Conservation (phyloP, 1,140 invertebrate species). For the Trachelipus rathkii region DNA sequence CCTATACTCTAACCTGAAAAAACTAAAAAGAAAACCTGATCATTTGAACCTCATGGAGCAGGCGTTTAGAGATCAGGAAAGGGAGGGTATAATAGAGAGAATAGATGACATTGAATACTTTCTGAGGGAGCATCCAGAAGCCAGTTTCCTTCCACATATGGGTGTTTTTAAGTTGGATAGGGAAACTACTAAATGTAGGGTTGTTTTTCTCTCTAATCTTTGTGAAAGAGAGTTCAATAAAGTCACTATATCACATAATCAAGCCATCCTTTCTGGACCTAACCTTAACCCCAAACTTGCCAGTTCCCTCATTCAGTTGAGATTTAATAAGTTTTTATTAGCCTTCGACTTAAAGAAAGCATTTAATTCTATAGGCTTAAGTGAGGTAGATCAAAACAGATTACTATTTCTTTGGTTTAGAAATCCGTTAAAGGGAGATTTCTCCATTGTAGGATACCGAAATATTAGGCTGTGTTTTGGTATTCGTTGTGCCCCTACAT, state of each 20-base stretch:
- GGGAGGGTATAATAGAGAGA: constrained; percentile 14
- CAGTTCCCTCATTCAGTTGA: not conserved
- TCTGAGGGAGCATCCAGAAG: constrained; percentile 5
- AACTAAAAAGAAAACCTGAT: not conserved
- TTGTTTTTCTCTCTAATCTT: constrained; percentile 20
- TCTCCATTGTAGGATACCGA: constrained; percentile 8
- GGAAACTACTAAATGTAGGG: constrained; percentile 24
- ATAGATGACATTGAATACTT: constrained; percentile 2
- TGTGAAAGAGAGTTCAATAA: not conserved
- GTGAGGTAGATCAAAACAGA: constrained; percentile 13
- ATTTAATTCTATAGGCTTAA: constrained; percentile 4
- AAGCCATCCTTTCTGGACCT: not conserved
- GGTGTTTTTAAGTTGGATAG: not conserved
- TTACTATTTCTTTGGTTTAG: constrained; percentile 21
- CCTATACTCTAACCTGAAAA: not conserved
- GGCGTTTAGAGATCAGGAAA: not conserved
- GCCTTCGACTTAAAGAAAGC: constrained; percentile 3
- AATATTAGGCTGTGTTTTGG: constrained; percentile 20
- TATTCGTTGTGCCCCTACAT: constrained; percentile 4
- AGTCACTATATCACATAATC: constrained; percentile 12
- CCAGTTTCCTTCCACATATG: constrained; percentile 23
- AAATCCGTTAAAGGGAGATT: not conserved
- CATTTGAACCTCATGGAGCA: not conserved
- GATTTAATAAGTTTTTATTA: no score
- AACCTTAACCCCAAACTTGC: constrained; percentile 7